Evolutionary conservation across 1,140 invertebrate species (phyloP), one percentile per base, ranked within the genome.

Genomic region (Drosophila orena): DNA sequence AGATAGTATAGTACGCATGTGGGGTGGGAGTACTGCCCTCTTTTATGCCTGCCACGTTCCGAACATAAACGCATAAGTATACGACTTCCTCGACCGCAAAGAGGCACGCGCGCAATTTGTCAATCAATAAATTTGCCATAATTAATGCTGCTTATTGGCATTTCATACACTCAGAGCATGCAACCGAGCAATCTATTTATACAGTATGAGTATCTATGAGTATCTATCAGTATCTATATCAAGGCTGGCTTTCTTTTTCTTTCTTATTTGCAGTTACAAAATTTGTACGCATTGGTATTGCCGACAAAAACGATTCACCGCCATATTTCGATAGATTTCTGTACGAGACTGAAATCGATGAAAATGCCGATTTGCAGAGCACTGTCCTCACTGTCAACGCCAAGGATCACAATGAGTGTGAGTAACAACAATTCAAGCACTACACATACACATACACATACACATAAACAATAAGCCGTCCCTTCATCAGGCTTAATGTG

Each of bases 241-340:
- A 50, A 73, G 77, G 50, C 56, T 72, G 77, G 15, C 42, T n/a
- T 42, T 60, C 46, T 43, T 68, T 59, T 44, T 68, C 56, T 44
- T 56, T 81, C 78, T 81, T 69, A 70, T 81, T 93, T 93, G 74
- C 92, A 93, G 93, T 93, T 81, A 93, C 93, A 85, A 93, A 93
- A 88, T 93, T 93, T 91, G 93, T 93, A 89, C 92, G 93, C 70
- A 93, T 93, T 89, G 93, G 93, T 71, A 93, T 93, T 79, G 93
- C 93, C 57, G 93, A 96, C 89, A 95, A 95, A 93, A 95, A 96
- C 91, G 95, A 96, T 91, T 95, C 95, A 81, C 93, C 94, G 47
- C 95, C 95, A 27, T 95, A 94, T 92, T 96, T 96, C 92, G 94
- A 95, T 91, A 94, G 96, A 91, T 93, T 93, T 35, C 88, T 95